A percentile compares a stretch with the other conserved stretches of the same genome.
Evolutionary conservation across 2,888 invertebrate species (phyloP).

Genomic region (Megamerina dolium): DNA sequence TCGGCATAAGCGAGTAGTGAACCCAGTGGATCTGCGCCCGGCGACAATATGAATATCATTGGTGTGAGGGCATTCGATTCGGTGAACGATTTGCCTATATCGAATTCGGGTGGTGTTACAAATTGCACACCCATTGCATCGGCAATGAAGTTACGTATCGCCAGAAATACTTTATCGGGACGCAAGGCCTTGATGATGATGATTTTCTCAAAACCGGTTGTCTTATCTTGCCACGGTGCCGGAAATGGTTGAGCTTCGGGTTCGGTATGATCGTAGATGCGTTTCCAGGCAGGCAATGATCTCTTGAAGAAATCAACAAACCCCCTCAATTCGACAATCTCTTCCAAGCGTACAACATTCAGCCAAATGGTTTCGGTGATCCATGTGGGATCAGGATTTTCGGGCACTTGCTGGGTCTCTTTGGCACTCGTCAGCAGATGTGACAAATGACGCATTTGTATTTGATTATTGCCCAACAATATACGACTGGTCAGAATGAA

Average conservation of each 20-base stretch:
- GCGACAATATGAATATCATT: conserved; percentile 80
- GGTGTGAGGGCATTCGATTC: conserved; percentile 75
- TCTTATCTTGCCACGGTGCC: conserved; percentile 56
- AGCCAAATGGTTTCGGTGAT: conserved; percentile 74
- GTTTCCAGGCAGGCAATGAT: conserved; percentile 54
- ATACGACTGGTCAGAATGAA: conserved; percentile 68
- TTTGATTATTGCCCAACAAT: conserved; percentile 56
- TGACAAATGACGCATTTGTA: conserved; percentile 64
- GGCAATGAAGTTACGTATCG: conserved; percentile 69
- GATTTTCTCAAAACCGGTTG: conserved; percentile 70
- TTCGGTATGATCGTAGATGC: conserved; percentile 60
- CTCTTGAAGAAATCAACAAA: conserved; percentile 60
- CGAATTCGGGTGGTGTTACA: conserved; percentile 80
- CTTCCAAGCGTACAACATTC: conserved; percentile 67
- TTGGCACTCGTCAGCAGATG: conserved; percentile 64
- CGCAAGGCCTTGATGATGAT: conserved; percentile 72
- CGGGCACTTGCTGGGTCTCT: conserved; percentile 35
- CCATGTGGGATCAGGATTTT: conserved; percentile 76
- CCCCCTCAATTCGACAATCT: conserved; percentile 56
- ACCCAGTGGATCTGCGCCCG: conserved; percentile 76
- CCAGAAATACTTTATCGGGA: conserved; percentile 77
- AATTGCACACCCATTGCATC: conserved; percentile 68
- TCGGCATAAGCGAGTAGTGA: conserved; percentile 62
- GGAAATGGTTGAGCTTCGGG: conserved; percentile 68
- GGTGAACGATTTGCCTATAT: conserved; percentile 71